Evolutionary conservation across 2,888 invertebrate genomes (phyloP).

Genomic region (Venusia cambrica): DNA sequence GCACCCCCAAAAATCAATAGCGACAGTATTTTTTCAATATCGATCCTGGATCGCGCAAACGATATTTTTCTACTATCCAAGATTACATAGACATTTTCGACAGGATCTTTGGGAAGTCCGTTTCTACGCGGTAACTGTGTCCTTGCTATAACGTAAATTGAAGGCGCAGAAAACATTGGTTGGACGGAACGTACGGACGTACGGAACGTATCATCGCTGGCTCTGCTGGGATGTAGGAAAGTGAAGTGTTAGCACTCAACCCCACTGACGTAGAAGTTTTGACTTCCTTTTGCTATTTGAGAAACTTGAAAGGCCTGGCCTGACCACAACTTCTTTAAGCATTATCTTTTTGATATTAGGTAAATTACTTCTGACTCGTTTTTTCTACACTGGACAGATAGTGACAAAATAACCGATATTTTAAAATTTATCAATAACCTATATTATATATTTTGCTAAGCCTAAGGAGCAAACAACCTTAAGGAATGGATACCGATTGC

Average conservation of each 20-base stretch:
- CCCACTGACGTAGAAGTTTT: slow-evolving; percentile 69
- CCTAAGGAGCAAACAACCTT: too few species aligned
- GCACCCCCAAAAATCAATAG: slow-evolving; percentile 7
- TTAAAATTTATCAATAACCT: too few species aligned
- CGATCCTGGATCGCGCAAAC: slow-evolving; percentile 52
- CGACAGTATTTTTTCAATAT: slow-evolving; percentile 46
- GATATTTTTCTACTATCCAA: slow-evolving; percentile 40
- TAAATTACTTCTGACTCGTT: too few species aligned
- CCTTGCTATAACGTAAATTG: slow-evolving; percentile 24
- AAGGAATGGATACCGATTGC: too few species aligned
- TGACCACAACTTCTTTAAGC: too few species aligned
- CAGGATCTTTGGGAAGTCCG: slow-evolving; percentile 50
- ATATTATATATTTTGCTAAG: too few species aligned
- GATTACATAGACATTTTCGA: slow-evolving; percentile 34
- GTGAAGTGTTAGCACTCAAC: slow-evolving; percentile 65
- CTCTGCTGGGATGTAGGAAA: slow-evolving; percentile 57
- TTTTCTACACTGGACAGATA: too few species aligned
- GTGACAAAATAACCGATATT: too few species aligned
- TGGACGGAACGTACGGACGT: slow-evolving; percentile 57
- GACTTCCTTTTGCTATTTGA: slow-evolving; percentile 62
- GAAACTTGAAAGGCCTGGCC: too few species aligned
- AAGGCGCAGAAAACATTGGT: slow-evolving; percentile 47
- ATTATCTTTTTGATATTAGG: too few species aligned
- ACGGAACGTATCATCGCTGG: slow-evolving; percentile 53
- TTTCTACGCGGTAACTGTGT: slow-evolving; percentile 67